phyloP scores from a whole-genome alignment of 2,797 vertebrate genomes.

The Protosalanx chinensis region DNA sequence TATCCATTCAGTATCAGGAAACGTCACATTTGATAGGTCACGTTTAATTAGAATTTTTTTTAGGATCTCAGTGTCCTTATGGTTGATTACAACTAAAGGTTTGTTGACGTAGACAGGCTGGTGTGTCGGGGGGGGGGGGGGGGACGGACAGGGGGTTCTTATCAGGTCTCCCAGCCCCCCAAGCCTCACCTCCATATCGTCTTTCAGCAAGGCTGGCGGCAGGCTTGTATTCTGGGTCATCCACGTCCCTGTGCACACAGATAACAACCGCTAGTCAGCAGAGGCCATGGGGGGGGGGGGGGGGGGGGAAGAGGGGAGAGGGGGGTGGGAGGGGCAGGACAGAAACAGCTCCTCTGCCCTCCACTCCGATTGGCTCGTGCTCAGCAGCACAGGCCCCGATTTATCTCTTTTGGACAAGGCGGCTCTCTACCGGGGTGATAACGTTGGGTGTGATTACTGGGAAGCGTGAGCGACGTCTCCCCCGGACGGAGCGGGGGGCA shows the following conservation, averaged over 20 bases:
- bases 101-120: background rate
- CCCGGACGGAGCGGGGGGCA: no score
- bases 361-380: background rate
- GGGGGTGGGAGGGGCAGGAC: background rate
- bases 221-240: conserved; percentile 98
- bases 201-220: conserved; percentile 95
- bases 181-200: conserved; percentile 90
- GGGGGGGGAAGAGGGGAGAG: no score
- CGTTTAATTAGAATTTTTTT: no score
- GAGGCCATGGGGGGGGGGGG: background rate
- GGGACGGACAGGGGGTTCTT: no score
- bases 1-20: background rate
- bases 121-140: background rate
- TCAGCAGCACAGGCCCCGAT: background rate
- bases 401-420: background rate
- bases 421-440: background rate
- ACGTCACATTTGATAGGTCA: no score
- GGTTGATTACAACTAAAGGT: no score
- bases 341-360: background rate
- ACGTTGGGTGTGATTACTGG: no score
- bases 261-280: conserved; percentile 21
- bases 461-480: no score
- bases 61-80: no score
- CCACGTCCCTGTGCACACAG: conserved; percentile 82
- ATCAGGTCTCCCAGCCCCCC: background rate